A percentile compares a stretch with the other conserved stretches of the same genome.
These are phyloP conservation scores for Entomyzon cyanotis DNA, from an alignment of 2,113 vertebrate species.

Conservation along the genomic window DNA sequence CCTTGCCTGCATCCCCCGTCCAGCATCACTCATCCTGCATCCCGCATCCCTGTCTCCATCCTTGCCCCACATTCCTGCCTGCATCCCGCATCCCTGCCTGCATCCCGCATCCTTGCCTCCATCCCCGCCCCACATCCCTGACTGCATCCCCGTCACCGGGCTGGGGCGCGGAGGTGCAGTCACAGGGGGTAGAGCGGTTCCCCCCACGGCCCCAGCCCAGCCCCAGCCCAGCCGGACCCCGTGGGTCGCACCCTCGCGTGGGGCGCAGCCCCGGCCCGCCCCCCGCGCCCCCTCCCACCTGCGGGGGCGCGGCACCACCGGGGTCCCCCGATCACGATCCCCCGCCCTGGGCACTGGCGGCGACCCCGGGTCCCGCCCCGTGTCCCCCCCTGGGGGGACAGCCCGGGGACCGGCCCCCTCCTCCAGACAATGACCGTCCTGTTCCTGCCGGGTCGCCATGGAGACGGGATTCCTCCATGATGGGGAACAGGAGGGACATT, in stretches of 20 bases:
- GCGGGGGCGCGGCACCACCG: background rate
- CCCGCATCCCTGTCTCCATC: background rate
- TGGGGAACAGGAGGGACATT: conserved; percentile 4
- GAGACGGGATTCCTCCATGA: conserved; percentile 51
- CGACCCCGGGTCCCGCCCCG: background rate
- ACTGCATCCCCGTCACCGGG: background rate
- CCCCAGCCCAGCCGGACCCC: background rate
- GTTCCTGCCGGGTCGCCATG: conserved; percentile 28
- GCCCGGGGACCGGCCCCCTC: background rate
- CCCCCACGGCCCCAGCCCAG: background rate
- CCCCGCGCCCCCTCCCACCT: background rate
- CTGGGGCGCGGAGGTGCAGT: background rate
- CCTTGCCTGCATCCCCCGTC: background rate
- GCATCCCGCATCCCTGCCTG: background rate
- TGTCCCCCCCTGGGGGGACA: background rate
- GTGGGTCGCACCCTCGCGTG: background rate
- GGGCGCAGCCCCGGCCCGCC: background rate
- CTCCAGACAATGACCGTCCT: conserved; percentile 2
- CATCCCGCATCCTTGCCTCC: background rate
- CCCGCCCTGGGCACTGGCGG: background rate
- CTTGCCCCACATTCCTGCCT: background rate
- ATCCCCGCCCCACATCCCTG: background rate
- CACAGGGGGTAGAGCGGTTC: background rate
- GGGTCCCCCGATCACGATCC: background rate
- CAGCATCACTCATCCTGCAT: background rate